Conservation (phyloP, 2,888 invertebrate genomes). For the Platycheirus rosarum region DNA sequence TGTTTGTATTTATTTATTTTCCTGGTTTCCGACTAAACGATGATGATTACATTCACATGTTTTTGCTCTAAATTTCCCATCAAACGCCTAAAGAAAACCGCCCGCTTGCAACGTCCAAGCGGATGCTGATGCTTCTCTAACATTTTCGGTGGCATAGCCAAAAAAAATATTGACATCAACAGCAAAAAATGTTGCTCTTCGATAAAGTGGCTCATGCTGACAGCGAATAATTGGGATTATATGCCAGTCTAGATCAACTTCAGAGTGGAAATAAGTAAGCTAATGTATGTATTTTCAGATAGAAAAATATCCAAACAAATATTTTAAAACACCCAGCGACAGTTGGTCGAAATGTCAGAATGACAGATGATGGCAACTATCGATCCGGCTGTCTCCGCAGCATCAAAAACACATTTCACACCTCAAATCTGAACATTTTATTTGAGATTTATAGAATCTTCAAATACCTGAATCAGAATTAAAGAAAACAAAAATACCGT, state of each 20-base stretch:
- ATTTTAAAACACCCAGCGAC: conserved; percentile 23
- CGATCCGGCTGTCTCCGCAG: conserved; percentile 2
- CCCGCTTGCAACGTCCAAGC: background rate
- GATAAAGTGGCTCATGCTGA: conserved; percentile 52
- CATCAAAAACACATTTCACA: conserved; percentile 10
- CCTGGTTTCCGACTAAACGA: conserved; percentile 35
- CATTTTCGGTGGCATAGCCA: conserved; percentile 26
- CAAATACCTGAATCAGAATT: conserved; percentile 2
- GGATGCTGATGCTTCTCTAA: conserved; percentile 10
- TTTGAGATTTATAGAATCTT: background rate
- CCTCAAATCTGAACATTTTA: conserved; percentile 14
- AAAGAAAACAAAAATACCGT: conserved; percentile 1
- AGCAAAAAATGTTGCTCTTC: conserved; percentile 35
- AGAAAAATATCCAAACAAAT: conserved; percentile 1
- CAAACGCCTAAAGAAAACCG: conserved; percentile 17
- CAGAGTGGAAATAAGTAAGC: conserved; percentile 18
- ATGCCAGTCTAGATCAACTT: conserved; percentile 26
- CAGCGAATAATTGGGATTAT: conserved; percentile 44
- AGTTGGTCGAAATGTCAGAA: conserved; percentile 11
- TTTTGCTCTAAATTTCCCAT: conserved; percentile 53
- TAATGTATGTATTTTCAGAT: conserved; percentile 15
- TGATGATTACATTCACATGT: conserved; percentile 57
- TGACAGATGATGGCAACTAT: conserved; percentile 6
- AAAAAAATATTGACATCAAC: conserved; percentile 67
- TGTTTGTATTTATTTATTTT: conserved; percentile 42